Evolutionary conservation across 2,888 invertebrate genomes (phyloP), one percentile per base, ranked within the genome.

Genomic region (Hirtodrosophila histrioides): DNA sequence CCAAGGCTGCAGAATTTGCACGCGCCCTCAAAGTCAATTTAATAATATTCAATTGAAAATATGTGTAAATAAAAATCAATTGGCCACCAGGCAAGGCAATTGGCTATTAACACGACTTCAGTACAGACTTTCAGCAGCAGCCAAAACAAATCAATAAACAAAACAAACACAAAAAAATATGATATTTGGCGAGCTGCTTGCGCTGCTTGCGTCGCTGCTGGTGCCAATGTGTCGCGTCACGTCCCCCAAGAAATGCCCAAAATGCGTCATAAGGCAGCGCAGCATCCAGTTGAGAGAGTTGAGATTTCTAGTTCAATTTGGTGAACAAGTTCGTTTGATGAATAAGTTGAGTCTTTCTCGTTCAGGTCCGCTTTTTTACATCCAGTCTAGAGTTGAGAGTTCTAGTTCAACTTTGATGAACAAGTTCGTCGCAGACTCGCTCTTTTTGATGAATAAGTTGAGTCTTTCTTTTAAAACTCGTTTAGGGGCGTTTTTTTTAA

Each of bases 1-100:
- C 65, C 81, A 81, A 81, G 81, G 81, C 78, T 81, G 63, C 43
- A 41, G 36, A 75, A 75, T 82, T 84, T 81, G 82, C 84, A 77
- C 81, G 78, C 84, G 84, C 82, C 81, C 77, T 84, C 82, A 83
- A 82, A 83, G 82, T 83, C 82, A 83, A 83, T 78, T 83, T 81
- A 83, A 83, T 83, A 84, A 78, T 78, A 73, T 63, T 83, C 84
- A 83, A 83, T 83, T 82, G 78, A 82, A 82, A 83, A 84, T 73
- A 84, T 82, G 75, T 75, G 75, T 84, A 84, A 83, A 83, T 83
- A 83, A 75, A 84, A 81, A 84, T 83, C 82, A 83, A 83, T 83
- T 83, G 84, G 61, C 64, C 66, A 75, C 64, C 61, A 50, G 10
- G 60, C 58, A 17, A 49, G 69, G 31, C 79, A 80, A 78, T 79